Base-by-base conservation (phyloP, 2,113 vertebrate species). In the Synodontis membranacea region DNA sequence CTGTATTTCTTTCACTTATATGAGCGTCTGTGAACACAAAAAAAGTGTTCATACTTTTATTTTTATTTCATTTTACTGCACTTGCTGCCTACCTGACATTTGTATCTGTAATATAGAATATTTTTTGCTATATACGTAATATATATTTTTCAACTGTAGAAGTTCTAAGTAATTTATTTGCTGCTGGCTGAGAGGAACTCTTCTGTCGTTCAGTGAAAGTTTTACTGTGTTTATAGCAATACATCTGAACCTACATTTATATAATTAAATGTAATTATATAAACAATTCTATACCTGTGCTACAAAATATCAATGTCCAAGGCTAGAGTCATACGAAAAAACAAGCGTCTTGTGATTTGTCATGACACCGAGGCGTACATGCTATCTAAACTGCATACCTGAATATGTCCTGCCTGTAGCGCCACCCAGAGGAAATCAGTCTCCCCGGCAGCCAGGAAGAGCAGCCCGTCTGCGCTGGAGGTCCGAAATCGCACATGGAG, bases 401-500 rank as follows among this genome's bases (percentile, higher is more conserved):
- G 92, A 87, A 97, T 79, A 83, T 39, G 90, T 87, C 97, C 96
- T 86, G 94, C 96, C 15, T 19, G 72, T 84, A 98, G 91, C 89
- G 96, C 95, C 89, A 97, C 86, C 88, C 97, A 93, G 89, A 95
- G 93, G 91, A 95, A 97, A 91, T 95, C 93, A 3, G 84, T 94
- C 86, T 92, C 93, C 46, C 96, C 96, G 81, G 95, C 94, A 83
- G 96, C 96, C 91, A 98, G 90, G 91, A 98, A 96, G 50, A 99
- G 94, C 21, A 98, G 90, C 66, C 96, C 96, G n/a, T 93, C 85
- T 9, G 93, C 88, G 88, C 93, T 94, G 86, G 94, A 96, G 66
- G 96, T 97, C 87, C 90, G 93, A 93, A 99, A 98, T 39, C 89
- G 93, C 75, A 98, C 88, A 11, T 95, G 93, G 84, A 99, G 92